Percentiles rank a stretch among this genome's conserved stretches.
Evolutionary conservation across 1,140 invertebrate species (phyloP).

Genomic region (Psix sp.): DNA sequence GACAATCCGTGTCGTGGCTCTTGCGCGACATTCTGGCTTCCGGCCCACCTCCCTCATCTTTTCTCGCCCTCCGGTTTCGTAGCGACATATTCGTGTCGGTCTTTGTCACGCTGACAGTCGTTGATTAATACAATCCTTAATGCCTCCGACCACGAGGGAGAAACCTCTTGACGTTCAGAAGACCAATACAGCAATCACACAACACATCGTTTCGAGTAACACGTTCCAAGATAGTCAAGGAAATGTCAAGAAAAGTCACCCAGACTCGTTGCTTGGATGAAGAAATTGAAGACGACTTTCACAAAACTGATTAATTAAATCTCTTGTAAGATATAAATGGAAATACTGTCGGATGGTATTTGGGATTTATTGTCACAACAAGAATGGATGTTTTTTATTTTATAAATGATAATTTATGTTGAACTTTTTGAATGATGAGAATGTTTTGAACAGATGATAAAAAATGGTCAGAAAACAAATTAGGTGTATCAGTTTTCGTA

Average conservation of each 20-base stretch:
- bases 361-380: too few species aligned
- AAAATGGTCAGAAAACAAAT: slow-evolving; percentile 25
- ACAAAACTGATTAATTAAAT: too few species aligned
- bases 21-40: slow-evolving; percentile 66
- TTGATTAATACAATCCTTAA: slow-evolving; percentile 78
- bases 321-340: too few species aligned
- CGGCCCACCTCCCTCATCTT: slow-evolving; percentile 57
- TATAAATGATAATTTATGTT: too few species aligned
- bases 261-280: too few species aligned
- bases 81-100: slow-evolving; percentile 50
- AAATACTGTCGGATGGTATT: too few species aligned
- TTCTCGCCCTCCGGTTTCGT: slow-evolving; percentile 46
- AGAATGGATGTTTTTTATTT: too few species aligned
- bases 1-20: slow-evolving; percentile 66
- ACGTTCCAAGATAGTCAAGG: slow-evolving; percentile 2
- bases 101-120: slow-evolving; percentile 71
- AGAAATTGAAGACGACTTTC: too few species aligned
- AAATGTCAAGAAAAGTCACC: too few species aligned
- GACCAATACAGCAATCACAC: slow-evolving; percentile 34
- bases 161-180: slow-evolving; percentile 40
- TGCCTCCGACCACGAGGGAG: slow-evolving; percentile 62
- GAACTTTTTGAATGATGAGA: too few species aligned
- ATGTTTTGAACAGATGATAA: slow-evolving; percentile 8
- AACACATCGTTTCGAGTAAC: slow-evolving; percentile 11
- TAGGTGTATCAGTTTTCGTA: slow-evolving; percentile 25